Percentiles rank a stretch among this genome's conserved stretches.
phyloP scores from a whole-genome alignment of 2,797 vertebrate species.

The Amphiprion clarkii region DNA sequence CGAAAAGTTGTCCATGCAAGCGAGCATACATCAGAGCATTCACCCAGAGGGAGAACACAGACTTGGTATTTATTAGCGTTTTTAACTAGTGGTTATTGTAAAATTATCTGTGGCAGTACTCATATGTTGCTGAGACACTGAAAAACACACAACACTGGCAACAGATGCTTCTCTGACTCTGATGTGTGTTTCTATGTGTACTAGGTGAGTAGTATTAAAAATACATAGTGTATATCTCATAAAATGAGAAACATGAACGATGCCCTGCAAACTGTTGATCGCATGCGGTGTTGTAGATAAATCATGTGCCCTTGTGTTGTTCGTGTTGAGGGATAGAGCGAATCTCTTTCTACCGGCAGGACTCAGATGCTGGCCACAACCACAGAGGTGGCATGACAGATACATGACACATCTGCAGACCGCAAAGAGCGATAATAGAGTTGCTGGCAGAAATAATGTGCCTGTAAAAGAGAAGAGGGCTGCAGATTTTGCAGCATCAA shows the following conservation, averaged over 20 bases:
- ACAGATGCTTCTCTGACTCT: conserved; percentile 16
- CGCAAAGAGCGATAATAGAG: conserved; percentile 11
- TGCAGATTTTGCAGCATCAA: conserved; percentile 20
- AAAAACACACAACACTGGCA: conserved; percentile 3
- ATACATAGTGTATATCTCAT: background rate
- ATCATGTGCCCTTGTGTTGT: background rate
- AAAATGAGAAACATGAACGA: background rate
- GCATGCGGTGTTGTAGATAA: background rate
- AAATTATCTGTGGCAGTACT: background rate
- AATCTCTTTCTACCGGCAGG: background rate
- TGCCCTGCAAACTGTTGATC: background rate
- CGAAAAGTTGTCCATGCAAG: conserved; percentile 16
- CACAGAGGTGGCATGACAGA: background rate
- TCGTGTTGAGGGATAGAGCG: background rate
- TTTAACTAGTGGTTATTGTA: conserved; percentile 7
- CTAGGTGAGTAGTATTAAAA: background rate
- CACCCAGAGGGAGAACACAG: conserved; percentile 24
- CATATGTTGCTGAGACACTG: background rate
- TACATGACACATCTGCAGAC: conserved; percentile 25
- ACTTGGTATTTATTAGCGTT: conserved; percentile 25
- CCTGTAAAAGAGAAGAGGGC: conserved; percentile 9
- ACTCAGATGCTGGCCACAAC: background rate
- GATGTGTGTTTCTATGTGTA: background rate
- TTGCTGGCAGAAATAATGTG: conserved; percentile 16
- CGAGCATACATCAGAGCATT: conserved; percentile 35